Evolutionary conservation across 2,888 invertebrate genomes (phyloP).

Genomic region (Brachyptera putata): DNA sequence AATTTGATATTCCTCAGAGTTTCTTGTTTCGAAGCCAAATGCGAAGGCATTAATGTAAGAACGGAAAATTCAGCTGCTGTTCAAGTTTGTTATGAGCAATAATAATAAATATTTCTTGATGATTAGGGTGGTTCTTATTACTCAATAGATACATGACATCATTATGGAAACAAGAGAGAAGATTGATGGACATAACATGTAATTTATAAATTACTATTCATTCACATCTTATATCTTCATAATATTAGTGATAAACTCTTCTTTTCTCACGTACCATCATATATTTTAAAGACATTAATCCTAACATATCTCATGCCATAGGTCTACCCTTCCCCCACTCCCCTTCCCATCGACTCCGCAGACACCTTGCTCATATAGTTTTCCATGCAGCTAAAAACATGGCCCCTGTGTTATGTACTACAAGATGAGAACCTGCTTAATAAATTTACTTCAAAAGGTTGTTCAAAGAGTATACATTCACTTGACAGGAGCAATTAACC

Average conservation of each 20-base stretch:
- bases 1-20: too few relatives aligned
- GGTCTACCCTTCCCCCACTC: not conserved
- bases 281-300: slow-evolving; percentile 13
- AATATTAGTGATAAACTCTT: slow-evolving; percentile 6
- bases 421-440: slow-evolving; percentile 26
- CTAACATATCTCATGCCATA: not conserved
- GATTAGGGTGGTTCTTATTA: too few relatives aligned
- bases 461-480: slow-evolving; percentile 19
- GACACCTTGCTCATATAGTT: too few relatives aligned
- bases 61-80: too few relatives aligned
- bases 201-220: not conserved
- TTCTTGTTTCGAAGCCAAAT: too few relatives aligned
- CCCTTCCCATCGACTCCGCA: not conserved
- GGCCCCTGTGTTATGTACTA: slow-evolving; percentile 10
- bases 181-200: not conserved
- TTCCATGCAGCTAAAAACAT: not conserved
- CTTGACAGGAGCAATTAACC: slow-evolving; percentile 30
- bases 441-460: slow-evolving; percentile 25
- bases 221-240: not conserved
- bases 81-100: too few relatives aligned
- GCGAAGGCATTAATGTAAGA: too few relatives aligned
- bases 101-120: too few relatives aligned
- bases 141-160: not conserved
- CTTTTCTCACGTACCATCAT: slow-evolving; percentile 12
- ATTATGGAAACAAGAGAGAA: not conserved